These are phyloP conservation scores for Lasioglossum malachurum DNA, from an alignment of 2,888 invertebrate species.

Conservation along the genomic window DNA sequence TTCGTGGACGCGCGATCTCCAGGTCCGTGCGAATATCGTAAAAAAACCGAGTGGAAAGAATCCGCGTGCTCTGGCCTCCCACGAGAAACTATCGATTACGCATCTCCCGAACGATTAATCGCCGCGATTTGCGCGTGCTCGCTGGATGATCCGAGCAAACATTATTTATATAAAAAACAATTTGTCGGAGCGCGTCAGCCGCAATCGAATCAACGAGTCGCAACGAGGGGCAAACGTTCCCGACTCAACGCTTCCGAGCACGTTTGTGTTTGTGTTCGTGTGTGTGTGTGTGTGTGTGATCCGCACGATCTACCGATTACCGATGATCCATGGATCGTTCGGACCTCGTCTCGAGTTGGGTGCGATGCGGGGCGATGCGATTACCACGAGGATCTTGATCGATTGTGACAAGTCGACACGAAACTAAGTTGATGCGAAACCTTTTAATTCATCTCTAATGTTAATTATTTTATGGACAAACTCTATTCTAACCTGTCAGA, in stretches of 20 bases:
- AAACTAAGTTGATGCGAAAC: constrained; percentile 14
- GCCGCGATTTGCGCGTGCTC: constrained; percentile 39
- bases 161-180: constrained; percentile 63
- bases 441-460: background rate
- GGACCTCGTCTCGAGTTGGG: constrained; percentile 22
- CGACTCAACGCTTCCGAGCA: constrained; percentile 16
- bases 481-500: background rate
- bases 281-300: background rate
- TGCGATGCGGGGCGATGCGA: background rate
- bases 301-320: background rate
- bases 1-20: constrained; percentile 63
- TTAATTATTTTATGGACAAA: background rate
- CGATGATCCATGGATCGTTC: constrained; percentile 7
- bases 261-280: background rate
- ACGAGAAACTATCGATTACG: constrained; percentile 56
- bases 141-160: constrained; percentile 52
- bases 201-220: constrained; percentile 55
- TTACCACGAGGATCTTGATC: constrained; percentile 28
- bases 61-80: constrained; percentile 51
- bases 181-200: constrained; percentile 51
- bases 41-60: constrained; percentile 67
- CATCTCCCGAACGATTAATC: constrained; percentile 50
- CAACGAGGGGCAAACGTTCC: constrained; percentile 21
- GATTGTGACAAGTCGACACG: constrained; percentile 2
- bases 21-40: constrained; percentile 72